A percentile compares a stretch with the other conserved stretches of the same genome.
Conservation (phyloP, 2,888 invertebrate genomes). For the Spilarctia lutea region DNA sequence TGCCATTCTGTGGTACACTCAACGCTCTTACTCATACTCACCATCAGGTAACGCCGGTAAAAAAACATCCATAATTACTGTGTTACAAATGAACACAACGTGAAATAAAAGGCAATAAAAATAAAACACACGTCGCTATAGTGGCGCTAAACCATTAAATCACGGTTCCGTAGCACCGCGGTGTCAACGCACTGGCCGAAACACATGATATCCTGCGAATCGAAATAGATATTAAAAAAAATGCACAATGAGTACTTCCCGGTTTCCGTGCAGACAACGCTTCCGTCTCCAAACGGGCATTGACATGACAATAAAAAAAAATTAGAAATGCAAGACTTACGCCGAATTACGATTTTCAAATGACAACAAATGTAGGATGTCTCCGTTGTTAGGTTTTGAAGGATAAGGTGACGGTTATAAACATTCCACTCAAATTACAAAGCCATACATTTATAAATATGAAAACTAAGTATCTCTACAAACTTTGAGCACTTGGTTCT, state of each 20-base stretch:
- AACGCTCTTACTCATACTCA: too few species aligned
- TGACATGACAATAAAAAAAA: slow-evolving; percentile 61
- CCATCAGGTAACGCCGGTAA: too few species aligned
- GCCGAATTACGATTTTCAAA: slow-evolving; percentile 73
- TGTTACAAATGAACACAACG: neutral
- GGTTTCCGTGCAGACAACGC: slow-evolving; percentile 75
- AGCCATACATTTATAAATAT: neutral
- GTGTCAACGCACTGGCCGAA: slow-evolving; percentile 61
- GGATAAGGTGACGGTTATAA: slow-evolving; percentile 17
- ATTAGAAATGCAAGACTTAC: slow-evolving; percentile 71
- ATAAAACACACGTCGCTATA: slow-evolving; percentile 13
- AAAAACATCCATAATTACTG: neutral
- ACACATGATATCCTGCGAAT: slow-evolving; percentile 79
- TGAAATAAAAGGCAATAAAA: slow-evolving; percentile 16
- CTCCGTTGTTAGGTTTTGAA: slow-evolving; percentile 30
- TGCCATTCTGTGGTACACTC: too few species aligned
- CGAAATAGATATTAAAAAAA: slow-evolving; percentile 75
- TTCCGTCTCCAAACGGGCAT: slow-evolving; percentile 71
- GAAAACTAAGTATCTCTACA: too few species aligned
- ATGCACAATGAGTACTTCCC: slow-evolving; percentile 74
- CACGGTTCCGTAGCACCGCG: slow-evolving; percentile 38
- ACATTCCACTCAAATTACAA: neutral
- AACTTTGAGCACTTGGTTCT: neutral
- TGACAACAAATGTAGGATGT: slow-evolving; percentile 57
- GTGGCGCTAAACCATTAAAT: slow-evolving; percentile 48